Conservation (phyloP, 2,888 invertebrate species). For the Dolichopus griseipennis region DNA sequence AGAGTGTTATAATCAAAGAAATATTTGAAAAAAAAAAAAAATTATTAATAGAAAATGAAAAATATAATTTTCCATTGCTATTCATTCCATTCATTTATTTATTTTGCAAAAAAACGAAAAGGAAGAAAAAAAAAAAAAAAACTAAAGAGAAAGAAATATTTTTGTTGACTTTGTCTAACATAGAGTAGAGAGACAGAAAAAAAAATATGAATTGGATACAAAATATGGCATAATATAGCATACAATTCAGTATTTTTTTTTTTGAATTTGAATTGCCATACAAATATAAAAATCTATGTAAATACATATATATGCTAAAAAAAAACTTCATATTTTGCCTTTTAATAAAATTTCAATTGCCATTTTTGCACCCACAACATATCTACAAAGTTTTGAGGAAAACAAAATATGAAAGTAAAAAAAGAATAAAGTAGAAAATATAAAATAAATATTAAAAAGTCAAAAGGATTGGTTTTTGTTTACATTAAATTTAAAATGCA, state of each 20-base stretch:
- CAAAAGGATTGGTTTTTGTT: not conserved
- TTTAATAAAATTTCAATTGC: too few species aligned
- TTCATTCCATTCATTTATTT: too few species aligned
- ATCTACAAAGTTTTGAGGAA: too few species aligned
- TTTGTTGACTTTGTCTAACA: too few species aligned
- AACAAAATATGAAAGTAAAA: too few species aligned
- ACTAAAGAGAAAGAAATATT: too few species aligned
- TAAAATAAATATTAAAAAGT: not conserved
- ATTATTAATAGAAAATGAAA: not conserved
- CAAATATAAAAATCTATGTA: not conserved
- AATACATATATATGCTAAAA: not conserved
- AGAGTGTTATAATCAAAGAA: not conserved
- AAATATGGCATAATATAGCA: not conserved
- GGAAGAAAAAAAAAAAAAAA: too few species aligned
- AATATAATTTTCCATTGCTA: too few species aligned
- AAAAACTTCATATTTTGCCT: not conserved
- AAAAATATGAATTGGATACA: too few species aligned
- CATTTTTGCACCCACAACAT: too few species aligned
- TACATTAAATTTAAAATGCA: slow-evolving; percentile 12
- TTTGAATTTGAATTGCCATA: not conserved
- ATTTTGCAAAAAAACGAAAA: too few species aligned
- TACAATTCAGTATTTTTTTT: not conserved
- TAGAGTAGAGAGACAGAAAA: too few species aligned
- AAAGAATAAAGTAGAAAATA: not conserved
- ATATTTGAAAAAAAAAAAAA: not conserved